phyloP scores from a whole-genome alignment of 1,140 invertebrate genomes.

The Atta colombica region DNA sequence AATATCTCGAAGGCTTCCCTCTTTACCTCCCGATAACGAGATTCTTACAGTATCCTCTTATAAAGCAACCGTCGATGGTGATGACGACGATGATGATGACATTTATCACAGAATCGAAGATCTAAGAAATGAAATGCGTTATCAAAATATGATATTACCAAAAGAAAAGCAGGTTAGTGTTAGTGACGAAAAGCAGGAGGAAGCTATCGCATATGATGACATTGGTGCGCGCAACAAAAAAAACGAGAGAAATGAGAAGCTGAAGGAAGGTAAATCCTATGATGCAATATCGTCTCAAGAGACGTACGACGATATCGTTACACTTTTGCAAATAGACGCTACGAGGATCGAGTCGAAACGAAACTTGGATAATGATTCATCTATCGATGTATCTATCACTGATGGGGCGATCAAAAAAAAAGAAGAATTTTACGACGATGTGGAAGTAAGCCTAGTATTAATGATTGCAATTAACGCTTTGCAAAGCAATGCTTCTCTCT shows the following conservation, averaged over 20 bases:
- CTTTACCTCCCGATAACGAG: conserved; percentile 73
- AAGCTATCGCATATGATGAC: conserved; percentile 59
- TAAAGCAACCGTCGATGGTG: conserved; percentile 59
- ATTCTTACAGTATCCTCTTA: conserved; percentile 34
- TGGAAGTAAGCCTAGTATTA: conserved; percentile 44
- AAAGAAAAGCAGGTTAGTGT: conserved; percentile 66
- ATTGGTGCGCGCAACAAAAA: neutral
- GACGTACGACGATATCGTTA: conserved; percentile 78
- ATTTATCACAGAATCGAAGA: conserved; percentile 84
- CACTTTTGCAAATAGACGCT: neutral
- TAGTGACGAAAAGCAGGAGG: neutral
- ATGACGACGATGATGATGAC: conserved; percentile 77
- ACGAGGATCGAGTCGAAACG: neutral
- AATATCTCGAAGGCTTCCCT: conserved; percentile 78
- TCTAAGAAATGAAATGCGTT: conserved; percentile 70
- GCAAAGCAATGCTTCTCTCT: neutral
- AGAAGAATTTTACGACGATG: conserved; percentile 64
- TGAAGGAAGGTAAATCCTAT: neutral
- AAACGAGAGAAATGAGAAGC: conserved; percentile 4
- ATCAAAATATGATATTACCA: conserved; percentile 75
- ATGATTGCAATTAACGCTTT: neutral
- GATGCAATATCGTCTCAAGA: neutral
- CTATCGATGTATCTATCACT: neutral
- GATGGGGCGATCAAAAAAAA: neutral
- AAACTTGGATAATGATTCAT: neutral